Evolutionary conservation across 2,888 invertebrate species (phyloP).

Genomic region (Didymodactylos carnosus): DNA sequence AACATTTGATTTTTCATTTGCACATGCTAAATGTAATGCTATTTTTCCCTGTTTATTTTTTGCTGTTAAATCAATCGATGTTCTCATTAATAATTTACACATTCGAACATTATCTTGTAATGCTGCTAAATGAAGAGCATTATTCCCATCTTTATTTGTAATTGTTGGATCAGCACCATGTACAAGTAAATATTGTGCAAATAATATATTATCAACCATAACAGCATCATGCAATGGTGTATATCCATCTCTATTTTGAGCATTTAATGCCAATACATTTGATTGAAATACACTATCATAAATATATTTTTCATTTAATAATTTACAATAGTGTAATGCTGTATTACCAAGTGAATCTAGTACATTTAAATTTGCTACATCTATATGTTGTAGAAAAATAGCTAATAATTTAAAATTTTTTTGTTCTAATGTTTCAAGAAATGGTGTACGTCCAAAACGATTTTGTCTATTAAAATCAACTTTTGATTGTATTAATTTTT

Average conservation of each 20-base stretch:
- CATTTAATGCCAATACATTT: conserved; percentile 41
- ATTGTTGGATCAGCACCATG: background rate
- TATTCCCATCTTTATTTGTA: background rate
- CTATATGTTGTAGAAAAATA: background rate
- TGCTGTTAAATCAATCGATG: background rate
- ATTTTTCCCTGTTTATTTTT: background rate
- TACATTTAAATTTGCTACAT: background rate
- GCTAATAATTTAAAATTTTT: background rate
- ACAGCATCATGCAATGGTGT: conserved; percentile 65
- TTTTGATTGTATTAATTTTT: background rate
- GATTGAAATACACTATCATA: background rate
- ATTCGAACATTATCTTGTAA: background rate
- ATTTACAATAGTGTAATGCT: background rate
- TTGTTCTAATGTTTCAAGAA: background rate
- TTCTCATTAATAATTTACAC: background rate
- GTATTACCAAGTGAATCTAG: background rate
- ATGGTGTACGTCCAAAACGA: background rate
- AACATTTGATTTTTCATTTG: background rate
- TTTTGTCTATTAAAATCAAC: background rate
- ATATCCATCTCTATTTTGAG: conserved; percentile 70
- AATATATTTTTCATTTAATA: background rate
- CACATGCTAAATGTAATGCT: background rate
- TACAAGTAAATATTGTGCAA: background rate
- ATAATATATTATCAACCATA: background rate
- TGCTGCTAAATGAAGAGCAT: background rate